These are phyloP conservation scores for Ginglymostoma cirratum DNA, from an alignment of 2,113 vertebrate species.

Conservation along the genomic window DNA sequence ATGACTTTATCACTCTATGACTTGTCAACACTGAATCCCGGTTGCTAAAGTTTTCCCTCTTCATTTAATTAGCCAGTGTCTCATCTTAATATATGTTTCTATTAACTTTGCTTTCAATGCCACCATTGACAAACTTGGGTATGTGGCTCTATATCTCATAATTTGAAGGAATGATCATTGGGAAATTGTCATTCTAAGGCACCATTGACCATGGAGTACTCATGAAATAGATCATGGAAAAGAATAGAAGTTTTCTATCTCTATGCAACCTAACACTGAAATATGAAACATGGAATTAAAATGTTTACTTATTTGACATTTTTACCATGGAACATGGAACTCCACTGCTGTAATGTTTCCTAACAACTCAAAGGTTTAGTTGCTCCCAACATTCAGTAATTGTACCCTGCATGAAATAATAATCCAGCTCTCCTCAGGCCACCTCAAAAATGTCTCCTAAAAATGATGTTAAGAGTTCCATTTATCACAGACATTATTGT, in stretches of 20 bases:
- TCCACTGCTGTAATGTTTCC: neutral
- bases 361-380: neutral
- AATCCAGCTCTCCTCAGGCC: neutral
- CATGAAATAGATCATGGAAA: neutral
- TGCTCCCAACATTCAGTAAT: neutral
- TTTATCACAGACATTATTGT: conserved; percentile 13
- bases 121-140: neutral
- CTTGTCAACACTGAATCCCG: neutral
- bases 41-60: neutral
- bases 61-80: neutral
- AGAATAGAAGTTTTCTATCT: neutral
- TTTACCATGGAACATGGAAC: neutral
- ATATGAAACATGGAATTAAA: neutral
- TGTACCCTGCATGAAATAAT: neutral
- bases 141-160: neutral
- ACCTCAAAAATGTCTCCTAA: neutral
- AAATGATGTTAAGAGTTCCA: neutral
- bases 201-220: neutral
- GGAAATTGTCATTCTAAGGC: neutral
- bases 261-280: neutral
- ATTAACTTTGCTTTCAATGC: neutral
- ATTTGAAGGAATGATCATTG: neutral
- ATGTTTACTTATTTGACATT: neutral
- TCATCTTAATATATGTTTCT: neutral
- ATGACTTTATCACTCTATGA: neutral